Base-by-base conservation (phyloP, 2,888 invertebrate genomes). In the Leptopterna dolabrata region DNA sequence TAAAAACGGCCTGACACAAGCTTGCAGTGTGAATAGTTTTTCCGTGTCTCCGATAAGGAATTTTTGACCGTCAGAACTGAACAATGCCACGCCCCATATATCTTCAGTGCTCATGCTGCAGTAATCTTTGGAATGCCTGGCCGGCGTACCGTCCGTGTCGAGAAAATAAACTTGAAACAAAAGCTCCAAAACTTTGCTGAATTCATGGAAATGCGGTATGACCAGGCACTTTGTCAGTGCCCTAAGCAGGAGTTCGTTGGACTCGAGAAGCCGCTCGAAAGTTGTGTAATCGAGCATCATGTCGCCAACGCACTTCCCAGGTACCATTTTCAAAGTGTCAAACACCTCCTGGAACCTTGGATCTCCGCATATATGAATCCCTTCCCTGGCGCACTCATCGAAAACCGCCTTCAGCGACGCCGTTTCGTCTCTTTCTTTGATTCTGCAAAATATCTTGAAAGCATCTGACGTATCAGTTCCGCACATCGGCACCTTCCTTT, bases 121-220 rank as follows among this genome's bases (percentile, higher is more conserved):
- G 83, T 51, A 41, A 41, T 83, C 83, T 19, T 55, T 83, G 11
- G 70, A 83, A 29, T 83, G 80, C 24, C 80, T 80, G 1, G 80
- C 80, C 0, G 80, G 47, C 19, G 16, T 45, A 11, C 80, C 80
- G 0, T 80, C 51, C 6, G 30, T 70, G 45, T 83, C 71, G n/a
- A 71, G n/a, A 24, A 36, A 41, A 14, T 71, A 63, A 0, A 55
- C 43, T 9, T 70, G 63, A 29, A 41, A 83, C 47, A 83, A 19
- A n/a, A 83, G 83, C 27, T 70, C 41, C 19, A 83, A 6, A 13
- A 55, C 55, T 36, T 70, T 83, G 11, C 29, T n/a, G 29, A 83
- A 83, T 27, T 83, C 83, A 14, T 83, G 63, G 24, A 70, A 83
- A 70, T 83, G 16, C 11, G 83, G 83, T 19, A 83, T 55, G 70